Conservation (phyloP, 2,888 invertebrate species). For the Drosophila stalkeri region DNA sequence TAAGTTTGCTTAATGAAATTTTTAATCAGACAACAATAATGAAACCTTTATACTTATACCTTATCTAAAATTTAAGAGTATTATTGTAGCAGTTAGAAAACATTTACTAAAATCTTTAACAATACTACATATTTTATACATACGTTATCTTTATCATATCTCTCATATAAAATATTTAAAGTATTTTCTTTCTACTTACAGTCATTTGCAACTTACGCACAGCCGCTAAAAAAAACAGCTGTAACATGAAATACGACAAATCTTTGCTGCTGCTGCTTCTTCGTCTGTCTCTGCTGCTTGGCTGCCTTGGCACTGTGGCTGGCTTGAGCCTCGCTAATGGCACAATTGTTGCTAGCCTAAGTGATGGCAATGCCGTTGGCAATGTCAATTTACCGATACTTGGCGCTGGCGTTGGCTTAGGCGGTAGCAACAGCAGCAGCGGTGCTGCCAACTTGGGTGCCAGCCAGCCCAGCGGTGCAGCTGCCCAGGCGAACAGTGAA, state of each 20-base stretch:
- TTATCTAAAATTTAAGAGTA: too few species aligned
- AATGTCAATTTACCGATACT: conserved; percentile 54
- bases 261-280: conserved; percentile 15
- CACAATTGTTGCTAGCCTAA: conserved; percentile 47
- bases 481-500: conserved; percentile 41
- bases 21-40: not conserved
- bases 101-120: not conserved
- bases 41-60: too few species aligned
- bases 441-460: conserved; percentile 29
- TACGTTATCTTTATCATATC: too few species aligned
- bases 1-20: too few species aligned
- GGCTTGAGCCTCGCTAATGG: conserved; percentile 50
- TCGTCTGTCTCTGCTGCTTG: conserved; percentile 16
- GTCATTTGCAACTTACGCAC: conserved; percentile 8
- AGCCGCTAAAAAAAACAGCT: not conserved
- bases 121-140: not conserved
- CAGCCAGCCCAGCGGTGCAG: conserved; percentile 37
- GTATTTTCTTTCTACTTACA: conserved; percentile 17
- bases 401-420: conserved; percentile 32
- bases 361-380: conserved; percentile 48
- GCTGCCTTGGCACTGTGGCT: conserved; percentile 13
- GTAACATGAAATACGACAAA: conserved; percentile 19
- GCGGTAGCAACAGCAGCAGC: conserved; percentile 37
- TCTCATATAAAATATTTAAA: not conserved
- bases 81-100: not conserved